Evolutionary conservation across 2,888 invertebrate genomes (phyloP), one percentile per base, ranked within the genome.

Genomic region (Phymatocera aterrima): DNA sequence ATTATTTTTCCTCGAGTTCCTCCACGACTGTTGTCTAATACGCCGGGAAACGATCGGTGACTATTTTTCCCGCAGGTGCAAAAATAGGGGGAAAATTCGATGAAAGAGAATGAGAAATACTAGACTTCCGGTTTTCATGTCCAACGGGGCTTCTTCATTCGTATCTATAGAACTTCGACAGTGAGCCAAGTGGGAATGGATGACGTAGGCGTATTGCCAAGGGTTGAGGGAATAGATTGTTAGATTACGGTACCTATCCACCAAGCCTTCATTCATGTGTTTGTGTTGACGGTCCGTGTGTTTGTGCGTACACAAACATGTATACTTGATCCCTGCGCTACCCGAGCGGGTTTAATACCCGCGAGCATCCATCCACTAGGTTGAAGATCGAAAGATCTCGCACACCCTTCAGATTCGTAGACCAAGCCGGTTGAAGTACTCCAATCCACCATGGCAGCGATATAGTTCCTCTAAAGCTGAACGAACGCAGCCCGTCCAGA

Each of bases 191-290:
- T n/a, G 18, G 43, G 43, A 31, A 51, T 51, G 72, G 51, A 43
- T 37, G 72, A 68, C 51, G 48, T 51, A 48, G 48, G 51, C 48
- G 34, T 51, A 72, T 51, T 72, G 72, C 72, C 8, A 72, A 72
- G 72, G 72, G 72, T 72, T 72, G 31, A 48, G 48, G 48, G 72
- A 72, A 72, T 72, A 72, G 72, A 72, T 72, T 72, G 72, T 72
- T 34, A 51, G 72, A 72, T 72, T 72, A 72, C 72, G 51, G 72
- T 72, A 72, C 48, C 72, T 51, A 72, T 72, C 51, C 31, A 34
- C 72, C 48, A 51, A 72, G 51, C 34, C n/a, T 72, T 72, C 51
- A 34, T 72, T 34, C 51, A 51, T 34, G 31, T 51, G n/a, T 48
- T 12, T 48, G 40, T 21, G 31, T 31, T 48, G 48, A 34, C n/a